Percentiles rank a stretch among this genome's conserved stretches.
Evolutionary conservation across 2,797 vertebrate species (phyloP).

Genomic region (Rhinogobio ventralis): DNA sequence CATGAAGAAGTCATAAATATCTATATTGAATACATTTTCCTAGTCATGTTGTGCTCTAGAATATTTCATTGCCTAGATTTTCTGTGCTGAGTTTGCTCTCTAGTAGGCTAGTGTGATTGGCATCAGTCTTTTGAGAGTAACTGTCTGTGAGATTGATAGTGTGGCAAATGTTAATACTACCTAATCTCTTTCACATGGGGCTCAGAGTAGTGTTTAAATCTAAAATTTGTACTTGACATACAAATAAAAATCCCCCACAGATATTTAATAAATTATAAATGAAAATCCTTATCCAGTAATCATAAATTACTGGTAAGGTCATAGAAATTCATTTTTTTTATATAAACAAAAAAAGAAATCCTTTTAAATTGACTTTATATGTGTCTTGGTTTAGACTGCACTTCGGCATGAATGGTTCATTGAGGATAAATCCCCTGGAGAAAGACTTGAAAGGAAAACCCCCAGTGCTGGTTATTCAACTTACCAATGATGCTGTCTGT

Average conservation of each 20-base stretch:
- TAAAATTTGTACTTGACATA: not conserved
- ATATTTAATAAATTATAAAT: not conserved
- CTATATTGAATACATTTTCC: not conserved
- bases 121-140: not conserved
- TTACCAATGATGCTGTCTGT: conserved; percentile 84
- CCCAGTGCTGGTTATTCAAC: conserved; percentile 82
- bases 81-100: not conserved
- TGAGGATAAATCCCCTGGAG: conserved; percentile 83
- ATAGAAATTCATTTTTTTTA: not conserved
- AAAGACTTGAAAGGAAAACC: conserved; percentile 67
- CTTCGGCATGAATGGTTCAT: conserved; percentile 95
- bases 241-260: not conserved
- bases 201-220: not conserved
- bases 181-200: not conserved
- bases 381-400: conserved; percentile 81
- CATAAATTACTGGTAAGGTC: not conserved
- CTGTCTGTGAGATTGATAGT: conserved; percentile 7
- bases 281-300: not conserved
- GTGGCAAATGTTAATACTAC: conserved; percentile 13
- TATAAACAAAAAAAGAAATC: not conserved
- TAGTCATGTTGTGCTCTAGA: not conserved
- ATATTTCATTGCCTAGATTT: not conserved
- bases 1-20: not conserved
- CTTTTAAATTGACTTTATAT: not conserved
- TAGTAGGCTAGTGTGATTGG: not conserved